Evolutionary conservation across 2,888 invertebrate genomes (phyloP).

Genomic region (Eurytoma adleriae): DNA sequence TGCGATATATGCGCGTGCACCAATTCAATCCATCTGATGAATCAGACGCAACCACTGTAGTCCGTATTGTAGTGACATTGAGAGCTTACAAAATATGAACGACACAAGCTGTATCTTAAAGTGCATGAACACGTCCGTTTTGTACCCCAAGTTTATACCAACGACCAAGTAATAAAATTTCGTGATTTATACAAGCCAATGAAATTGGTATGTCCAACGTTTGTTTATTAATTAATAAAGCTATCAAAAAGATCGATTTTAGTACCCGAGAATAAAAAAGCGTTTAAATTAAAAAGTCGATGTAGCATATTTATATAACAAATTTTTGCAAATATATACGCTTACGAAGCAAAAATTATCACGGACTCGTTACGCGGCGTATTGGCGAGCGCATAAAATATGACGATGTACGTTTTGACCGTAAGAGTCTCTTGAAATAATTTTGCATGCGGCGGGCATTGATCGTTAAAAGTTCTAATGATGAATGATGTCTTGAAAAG

Average conservation of each 20-base stretch:
- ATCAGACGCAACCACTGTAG: slow-evolving; percentile 29
- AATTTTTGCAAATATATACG: slow-evolving; percentile 5
- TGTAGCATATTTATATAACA: slow-evolving; percentile 1
- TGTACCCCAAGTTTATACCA: neutral
- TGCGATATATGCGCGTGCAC: slow-evolving; percentile 32
- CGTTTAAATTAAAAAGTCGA: no score
- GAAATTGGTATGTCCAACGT: no score
- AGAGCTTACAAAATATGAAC: slow-evolving; percentile 23
- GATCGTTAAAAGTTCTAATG: slow-evolving; percentile 43
- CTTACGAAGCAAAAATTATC: slow-evolving; percentile 1
- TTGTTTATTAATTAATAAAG: no score
- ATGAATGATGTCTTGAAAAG: slow-evolving; percentile 47
- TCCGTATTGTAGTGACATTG: neutral
- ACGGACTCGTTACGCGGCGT: slow-evolving; percentile 20
- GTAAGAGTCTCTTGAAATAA: slow-evolving; percentile 25
- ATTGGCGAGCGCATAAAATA: slow-evolving; percentile 2
- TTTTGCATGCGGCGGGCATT: slow-evolving; percentile 15
- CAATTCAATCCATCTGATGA: slow-evolving; percentile 41
- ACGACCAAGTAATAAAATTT: neutral
- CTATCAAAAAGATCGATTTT: no score
- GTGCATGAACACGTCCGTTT: neutral
- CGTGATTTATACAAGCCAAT: no score
- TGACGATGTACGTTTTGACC: slow-evolving; percentile 30
- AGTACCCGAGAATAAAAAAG: no score
- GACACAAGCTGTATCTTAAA: neutral